Evolutionary conservation across 2,888 invertebrate species (phyloP).

Genomic region (Acholoe squamosa): DNA sequence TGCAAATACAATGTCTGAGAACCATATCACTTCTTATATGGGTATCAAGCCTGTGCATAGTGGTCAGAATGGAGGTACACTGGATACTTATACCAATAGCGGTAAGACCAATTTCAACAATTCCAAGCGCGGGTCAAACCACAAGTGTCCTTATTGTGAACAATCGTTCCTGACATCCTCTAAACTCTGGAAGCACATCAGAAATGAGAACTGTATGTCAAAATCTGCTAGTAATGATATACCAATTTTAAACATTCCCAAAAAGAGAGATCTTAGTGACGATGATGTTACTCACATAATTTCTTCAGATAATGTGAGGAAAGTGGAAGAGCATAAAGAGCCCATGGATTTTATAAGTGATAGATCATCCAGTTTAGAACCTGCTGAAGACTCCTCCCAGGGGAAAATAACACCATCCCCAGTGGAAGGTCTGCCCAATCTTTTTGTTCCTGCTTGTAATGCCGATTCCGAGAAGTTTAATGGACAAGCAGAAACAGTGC

Average conservation of each 20-base stretch:
- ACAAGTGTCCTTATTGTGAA: constrained; percentile 51
- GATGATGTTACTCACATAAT: no score
- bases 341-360: no score
- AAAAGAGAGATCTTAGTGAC: no score
- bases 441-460: no score
- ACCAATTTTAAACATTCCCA: neutral
- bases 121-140: neutral
- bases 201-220: constrained; percentile 14
- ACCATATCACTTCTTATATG: neutral
- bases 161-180: neutral
- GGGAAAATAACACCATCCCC: no score
- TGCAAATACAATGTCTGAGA: neutral
- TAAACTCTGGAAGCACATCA: constrained; percentile 41
- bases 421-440: no score
- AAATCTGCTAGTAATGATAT: neutral
- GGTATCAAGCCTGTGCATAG: neutral
- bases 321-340: no score
- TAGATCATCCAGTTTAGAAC: no score
- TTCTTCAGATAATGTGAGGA: no score
- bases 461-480: no score
- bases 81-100: neutral
- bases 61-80: neutral
- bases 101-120: neutral
- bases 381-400: no score
- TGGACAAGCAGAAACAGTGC: no score